Evolutionary conservation across 2,113 vertebrate species (phyloP), one percentile per base, ranked within the genome.

Genomic region (Mastomys natalensis): DNA sequence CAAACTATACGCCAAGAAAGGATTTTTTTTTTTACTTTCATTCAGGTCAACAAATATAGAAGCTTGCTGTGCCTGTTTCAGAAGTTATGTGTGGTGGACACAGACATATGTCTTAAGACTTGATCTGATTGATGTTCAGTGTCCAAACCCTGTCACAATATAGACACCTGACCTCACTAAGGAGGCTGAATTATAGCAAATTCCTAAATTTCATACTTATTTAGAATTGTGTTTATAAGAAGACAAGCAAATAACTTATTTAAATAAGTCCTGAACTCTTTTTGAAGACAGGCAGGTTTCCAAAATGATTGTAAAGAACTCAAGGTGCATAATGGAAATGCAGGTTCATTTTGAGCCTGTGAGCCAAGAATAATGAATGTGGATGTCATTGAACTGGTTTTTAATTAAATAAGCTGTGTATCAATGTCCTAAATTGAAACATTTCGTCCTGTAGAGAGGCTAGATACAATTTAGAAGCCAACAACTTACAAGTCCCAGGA

Each of bases 361-460:
- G 9, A 97, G 97, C 96, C 97, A 93, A 94, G 97, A 97, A 96
- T 97, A 97, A 98, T 98, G 87, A 97, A 95, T 9, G 0, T 95
- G 34, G 3, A 92, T 94, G 64, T 97, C 97, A 96, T 94, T 96
- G 97, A 97, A 94, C 93, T 96, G 88, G 80, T 81, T 98, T 97
- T 98, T 98, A 98, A 98, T 98, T 98, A 98, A 98, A 97, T 70
- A 96, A 91, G 89, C 3, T 66, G 40, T 17, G 40, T 31, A 43
- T 26, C 16, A 86, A 66, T 34, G 34, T 66, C 82, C 60, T 64
- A 29, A 86, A 45, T 48, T 66, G 60, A 66, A 66, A 66, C 29
- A 45, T 66, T 66, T 48, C 9, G 34, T 86, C 60, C 40, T 86
- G 16, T 26, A 86, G 40, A 7, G 26, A 85, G 24, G 40, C 60